These are phyloP conservation scores for Lutraria lutraria DNA, from an alignment of 2,888 invertebrate genomes.

Conservation along the genomic window DNA sequence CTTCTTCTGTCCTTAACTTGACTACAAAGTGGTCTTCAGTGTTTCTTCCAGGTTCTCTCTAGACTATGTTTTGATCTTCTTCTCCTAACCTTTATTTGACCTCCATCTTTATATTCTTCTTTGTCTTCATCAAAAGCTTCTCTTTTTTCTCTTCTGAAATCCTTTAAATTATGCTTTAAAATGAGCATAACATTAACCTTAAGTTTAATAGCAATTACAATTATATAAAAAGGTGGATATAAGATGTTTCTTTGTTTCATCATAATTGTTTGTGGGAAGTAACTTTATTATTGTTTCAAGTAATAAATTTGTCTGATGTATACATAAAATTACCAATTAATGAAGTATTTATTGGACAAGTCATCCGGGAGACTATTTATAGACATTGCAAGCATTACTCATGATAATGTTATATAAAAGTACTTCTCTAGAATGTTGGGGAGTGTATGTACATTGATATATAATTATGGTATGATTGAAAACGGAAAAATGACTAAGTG, in stretches of 20 bases:
- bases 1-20: too few species aligned
- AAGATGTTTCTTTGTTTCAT: background rate
- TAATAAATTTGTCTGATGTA: background rate
- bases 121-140: too few species aligned
- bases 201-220: constrained; percentile 6
- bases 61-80: too few species aligned
- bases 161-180: too few species aligned
- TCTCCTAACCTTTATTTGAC: too few species aligned
- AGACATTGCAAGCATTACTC: background rate
- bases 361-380: background rate
- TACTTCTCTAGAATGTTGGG: background rate
- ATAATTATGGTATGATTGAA: background rate
- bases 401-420: background rate
- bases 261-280: background rate
- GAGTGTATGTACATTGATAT: background rate
- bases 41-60: too few species aligned
- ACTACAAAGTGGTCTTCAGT: too few species aligned
- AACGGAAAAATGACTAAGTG: background rate
- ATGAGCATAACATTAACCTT: too few species aligned
- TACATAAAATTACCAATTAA: constrained; percentile 12
- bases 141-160: too few species aligned
- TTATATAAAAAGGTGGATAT: background rate
- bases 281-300: background rate
- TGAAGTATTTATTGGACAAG: background rate
- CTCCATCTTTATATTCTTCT: too few species aligned